Percentiles rank a stretch among this genome's conserved stretches.
These are phyloP conservation scores for Acrocephalus kingi DNA, from an alignment of 2,113 vertebrate genomes.

Conservation along the genomic window DNA sequence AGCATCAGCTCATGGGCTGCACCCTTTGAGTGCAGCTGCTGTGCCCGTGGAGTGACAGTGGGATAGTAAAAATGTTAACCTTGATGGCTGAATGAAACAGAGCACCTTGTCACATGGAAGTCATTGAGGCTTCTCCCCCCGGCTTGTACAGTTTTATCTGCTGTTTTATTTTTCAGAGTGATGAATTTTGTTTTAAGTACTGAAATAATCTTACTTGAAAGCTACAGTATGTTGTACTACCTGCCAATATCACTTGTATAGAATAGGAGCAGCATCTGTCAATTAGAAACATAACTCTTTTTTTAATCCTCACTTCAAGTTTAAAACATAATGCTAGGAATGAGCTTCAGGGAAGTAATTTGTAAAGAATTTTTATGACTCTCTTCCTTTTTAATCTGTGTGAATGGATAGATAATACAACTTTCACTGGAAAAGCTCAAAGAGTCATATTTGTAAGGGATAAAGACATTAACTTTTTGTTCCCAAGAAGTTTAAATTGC, in stretches of 20 bases:
- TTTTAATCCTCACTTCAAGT: slow-evolving; percentile 12
- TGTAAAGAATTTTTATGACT: neutral
- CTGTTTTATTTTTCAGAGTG: neutral
- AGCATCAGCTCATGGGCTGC: neutral
- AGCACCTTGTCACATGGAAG: neutral
- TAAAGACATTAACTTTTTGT: slow-evolving; percentile 30
- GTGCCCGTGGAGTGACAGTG: neutral
- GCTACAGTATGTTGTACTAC: neutral
- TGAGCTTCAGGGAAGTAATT: slow-evolving; percentile 7
- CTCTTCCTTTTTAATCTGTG: neutral
- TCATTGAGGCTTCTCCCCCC: neutral
- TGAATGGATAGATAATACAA: neutral
- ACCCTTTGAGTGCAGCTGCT: neutral
- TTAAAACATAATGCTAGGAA: neutral
- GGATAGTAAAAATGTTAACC: neutral
- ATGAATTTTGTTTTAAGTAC: neutral
- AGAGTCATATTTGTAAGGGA: slow-evolving; percentile 7
- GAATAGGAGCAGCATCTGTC: neutral
- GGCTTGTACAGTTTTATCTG: neutral
- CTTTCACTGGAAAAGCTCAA: slow-evolving; percentile 3
- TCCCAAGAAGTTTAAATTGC: neutral
- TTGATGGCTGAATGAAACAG: neutral
- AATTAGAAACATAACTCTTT: neutral
- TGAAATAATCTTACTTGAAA: neutral
- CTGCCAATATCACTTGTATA: neutral